Conservation (phyloP, 2,113 vertebrate genomes). For the Manacus vitellinus region DNA sequence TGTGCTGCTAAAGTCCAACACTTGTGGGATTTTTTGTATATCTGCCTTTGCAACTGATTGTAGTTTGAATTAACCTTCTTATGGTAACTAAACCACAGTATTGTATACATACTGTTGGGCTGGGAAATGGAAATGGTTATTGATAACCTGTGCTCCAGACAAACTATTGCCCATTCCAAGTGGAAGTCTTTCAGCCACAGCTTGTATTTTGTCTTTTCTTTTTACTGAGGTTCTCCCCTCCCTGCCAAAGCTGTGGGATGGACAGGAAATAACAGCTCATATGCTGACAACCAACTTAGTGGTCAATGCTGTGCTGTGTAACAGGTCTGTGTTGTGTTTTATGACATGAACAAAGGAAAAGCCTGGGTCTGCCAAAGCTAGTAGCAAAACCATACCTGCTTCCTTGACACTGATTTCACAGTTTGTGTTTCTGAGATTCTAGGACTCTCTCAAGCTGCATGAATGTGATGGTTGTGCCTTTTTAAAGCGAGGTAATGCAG, state of each 20-base stretch:
- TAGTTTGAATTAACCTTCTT: background rate
- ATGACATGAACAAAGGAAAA: background rate
- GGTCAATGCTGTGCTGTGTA: background rate
- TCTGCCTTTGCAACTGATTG: background rate
- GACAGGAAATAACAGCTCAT: background rate
- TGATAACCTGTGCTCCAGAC: background rate
- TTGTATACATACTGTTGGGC: background rate
- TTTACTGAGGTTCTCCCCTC: background rate
- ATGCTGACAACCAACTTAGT: background rate
- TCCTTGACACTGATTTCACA: background rate
- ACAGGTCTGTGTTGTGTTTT: background rate
- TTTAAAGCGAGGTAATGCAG: background rate
- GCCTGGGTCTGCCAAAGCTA: background rate
- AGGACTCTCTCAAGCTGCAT: background rate
- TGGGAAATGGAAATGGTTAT: background rate
- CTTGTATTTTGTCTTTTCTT: background rate
- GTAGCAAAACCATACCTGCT: background rate
- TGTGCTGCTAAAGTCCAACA: background rate
- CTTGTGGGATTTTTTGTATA: accelerated
- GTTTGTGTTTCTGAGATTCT: background rate
- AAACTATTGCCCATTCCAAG: accelerated
- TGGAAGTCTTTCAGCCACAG: background rate
- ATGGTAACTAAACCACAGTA: background rate
- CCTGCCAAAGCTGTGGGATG: background rate
- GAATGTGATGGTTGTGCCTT: background rate